Conservation (phyloP, 2,888 invertebrate genomes). For the Idaea dimidiata region DNA sequence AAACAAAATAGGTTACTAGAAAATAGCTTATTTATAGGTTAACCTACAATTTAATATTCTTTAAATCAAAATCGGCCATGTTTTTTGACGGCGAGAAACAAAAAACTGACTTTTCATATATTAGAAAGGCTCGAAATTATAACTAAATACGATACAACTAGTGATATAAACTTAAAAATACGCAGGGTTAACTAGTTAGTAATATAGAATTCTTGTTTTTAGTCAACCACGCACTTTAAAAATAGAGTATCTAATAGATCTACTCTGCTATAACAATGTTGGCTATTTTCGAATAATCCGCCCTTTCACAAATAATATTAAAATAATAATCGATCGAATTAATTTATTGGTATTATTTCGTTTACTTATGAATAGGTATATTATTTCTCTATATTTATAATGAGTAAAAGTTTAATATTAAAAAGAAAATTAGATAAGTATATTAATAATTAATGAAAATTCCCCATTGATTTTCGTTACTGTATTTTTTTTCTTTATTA, state of each 20-base stretch:
- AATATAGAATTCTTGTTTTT: neutral
- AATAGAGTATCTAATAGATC: neutral
- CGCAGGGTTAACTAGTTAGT: neutral
- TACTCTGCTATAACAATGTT: neutral
- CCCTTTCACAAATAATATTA: neutral
- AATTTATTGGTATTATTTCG: neutral
- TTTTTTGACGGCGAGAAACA: neutral
- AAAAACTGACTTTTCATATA: neutral
- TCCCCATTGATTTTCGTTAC: neutral
- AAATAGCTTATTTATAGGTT: neutral
- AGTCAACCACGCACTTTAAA: neutral
- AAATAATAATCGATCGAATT: neutral
- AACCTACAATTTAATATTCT: too few species aligned
- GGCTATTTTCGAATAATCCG: neutral
- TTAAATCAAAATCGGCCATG: neutral
- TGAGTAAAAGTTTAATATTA: neutral
- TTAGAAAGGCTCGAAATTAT: neutral
- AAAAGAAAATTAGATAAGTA: neutral
- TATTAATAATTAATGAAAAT: neutral
- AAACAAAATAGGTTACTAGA: neutral
- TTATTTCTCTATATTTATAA: neutral
- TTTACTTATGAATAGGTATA: neutral
- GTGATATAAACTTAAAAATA: neutral
- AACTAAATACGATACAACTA: neutral
- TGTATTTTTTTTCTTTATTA: neutral